Percentiles rank a stretch among this genome's conserved stretches.
These are phyloP conservation scores for Ceryle rudis DNA, from an alignment of 2,797 vertebrate species.

Conservation along the genomic window DNA sequence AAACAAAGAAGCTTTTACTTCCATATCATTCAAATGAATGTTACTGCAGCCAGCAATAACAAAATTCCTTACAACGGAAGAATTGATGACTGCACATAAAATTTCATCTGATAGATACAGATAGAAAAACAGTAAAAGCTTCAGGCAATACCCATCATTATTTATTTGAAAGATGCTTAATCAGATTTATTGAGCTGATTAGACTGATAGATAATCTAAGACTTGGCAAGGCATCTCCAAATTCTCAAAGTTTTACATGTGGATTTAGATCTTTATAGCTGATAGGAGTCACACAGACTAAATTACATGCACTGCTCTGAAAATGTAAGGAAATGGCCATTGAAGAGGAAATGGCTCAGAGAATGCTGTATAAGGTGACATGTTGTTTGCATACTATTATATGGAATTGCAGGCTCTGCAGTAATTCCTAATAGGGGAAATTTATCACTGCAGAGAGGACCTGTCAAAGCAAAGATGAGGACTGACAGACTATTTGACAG, in stretches of 20 bases:
- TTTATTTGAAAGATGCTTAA: constrained; percentile 24
- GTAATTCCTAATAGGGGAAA: constrained; percentile 33
- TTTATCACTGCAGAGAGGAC: constrained; percentile 28
- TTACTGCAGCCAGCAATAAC: neutral
- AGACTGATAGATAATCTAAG: constrained; percentile 6
- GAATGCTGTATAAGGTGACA: neutral
- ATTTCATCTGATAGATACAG: constrained; percentile 41
- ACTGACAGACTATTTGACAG: constrained; percentile 22
- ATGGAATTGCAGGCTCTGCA: constrained; percentile 44
- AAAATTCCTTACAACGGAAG: neutral
- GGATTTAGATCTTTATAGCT: constrained; percentile 21
- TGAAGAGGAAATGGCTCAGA: constrained; percentile 12
- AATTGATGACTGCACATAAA: neutral
- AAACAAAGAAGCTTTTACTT: neutral
- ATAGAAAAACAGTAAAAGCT: constrained; percentile 32
- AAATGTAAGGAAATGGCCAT: neutral
- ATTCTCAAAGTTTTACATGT: neutral
- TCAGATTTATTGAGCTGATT: constrained; percentile 33
- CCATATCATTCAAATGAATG: neutral
- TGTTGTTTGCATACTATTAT: constrained; percentile 29
- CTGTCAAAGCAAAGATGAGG: constrained; percentile 31
- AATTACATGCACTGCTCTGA: neutral
- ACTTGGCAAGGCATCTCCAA: neutral
- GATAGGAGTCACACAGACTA: neutral
- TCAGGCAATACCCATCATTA: constrained; percentile 28